These are phyloP conservation scores for Echinops telfairi DNA, from an alignment of 2,113 vertebrate genomes.

Conservation along the genomic window DNA sequence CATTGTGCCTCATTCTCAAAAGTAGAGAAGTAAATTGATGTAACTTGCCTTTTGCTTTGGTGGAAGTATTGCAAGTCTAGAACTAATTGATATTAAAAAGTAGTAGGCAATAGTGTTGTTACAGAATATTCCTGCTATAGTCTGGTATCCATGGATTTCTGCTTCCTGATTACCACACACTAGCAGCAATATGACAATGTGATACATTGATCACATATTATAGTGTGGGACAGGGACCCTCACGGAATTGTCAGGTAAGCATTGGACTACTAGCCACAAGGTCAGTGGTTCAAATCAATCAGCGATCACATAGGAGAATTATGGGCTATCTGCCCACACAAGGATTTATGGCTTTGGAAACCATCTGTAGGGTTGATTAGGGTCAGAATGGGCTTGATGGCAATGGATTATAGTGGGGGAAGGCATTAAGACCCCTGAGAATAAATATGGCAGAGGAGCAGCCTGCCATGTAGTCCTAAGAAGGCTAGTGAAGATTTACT, in stretches of 20 bases:
- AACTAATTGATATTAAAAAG: neutral
- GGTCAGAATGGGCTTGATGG: no score
- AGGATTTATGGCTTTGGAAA: no score
- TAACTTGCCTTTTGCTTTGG: neutral
- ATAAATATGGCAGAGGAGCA: neutral
- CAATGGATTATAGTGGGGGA: no score
- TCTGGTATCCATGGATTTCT: neutral
- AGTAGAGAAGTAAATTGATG: neutral
- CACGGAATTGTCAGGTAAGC: no score
- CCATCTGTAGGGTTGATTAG: no score
- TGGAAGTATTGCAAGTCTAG: neutral
- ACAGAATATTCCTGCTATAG: neutral
- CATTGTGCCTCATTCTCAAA: neutral
- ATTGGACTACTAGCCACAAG: no score
- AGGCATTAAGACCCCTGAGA: neutral
- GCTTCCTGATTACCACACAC: neutral
- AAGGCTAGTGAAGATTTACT: slow-evolving; percentile 13
- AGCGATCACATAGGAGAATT: no score
- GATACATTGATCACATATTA: neutral
- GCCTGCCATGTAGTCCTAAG: neutral
- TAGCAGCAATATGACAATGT: neutral
- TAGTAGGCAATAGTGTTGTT: no score
- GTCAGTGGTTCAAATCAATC: no score
- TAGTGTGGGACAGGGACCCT: no score
- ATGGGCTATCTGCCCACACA: no score